phyloP scores from a whole-genome alignment of 2,888 invertebrate genomes.

The Cryptocephalus primarius region DNA sequence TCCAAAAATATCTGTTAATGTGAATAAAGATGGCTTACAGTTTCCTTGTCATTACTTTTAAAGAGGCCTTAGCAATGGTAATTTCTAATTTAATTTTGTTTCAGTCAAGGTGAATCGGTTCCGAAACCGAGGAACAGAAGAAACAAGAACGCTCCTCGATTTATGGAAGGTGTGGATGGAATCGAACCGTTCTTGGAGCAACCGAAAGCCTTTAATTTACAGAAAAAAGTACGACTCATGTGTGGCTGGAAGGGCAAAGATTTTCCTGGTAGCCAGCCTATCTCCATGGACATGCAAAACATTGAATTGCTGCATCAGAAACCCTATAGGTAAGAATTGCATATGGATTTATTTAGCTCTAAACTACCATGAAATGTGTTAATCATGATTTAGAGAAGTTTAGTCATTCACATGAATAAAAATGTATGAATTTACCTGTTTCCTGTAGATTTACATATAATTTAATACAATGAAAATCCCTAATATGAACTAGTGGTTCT shows the following conservation, averaged over 20 bases:
- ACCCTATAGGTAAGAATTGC: conserved; percentile 49
- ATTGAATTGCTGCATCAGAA: conserved; percentile 61
- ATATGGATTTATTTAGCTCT: not conserved
- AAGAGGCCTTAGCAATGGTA: too few relatives aligned
- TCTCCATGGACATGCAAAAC: conserved; percentile 87
- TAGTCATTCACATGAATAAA: too few relatives aligned
- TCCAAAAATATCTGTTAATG: too few relatives aligned
- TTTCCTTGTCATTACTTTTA: too few relatives aligned
- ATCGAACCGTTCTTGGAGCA: conserved; percentile 60
- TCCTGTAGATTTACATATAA: too few relatives aligned
- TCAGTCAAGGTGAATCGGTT: not conserved
- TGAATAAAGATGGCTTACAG: too few relatives aligned
- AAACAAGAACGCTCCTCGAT: conserved; percentile 33
- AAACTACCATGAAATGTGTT: not conserved
- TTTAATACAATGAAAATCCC: too few relatives aligned
- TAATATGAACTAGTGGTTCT: too few relatives aligned
- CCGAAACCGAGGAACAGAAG: not conserved
- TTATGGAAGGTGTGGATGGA: conserved; percentile 81
- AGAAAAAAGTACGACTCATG: conserved; percentile 64
- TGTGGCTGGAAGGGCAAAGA: conserved; percentile 70
- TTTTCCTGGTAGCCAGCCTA: conserved; percentile 96
- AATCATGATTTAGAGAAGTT: not conserved
- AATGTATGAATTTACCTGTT: too few relatives aligned
- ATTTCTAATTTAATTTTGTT: too few relatives aligned
- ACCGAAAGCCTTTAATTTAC: conserved; percentile 47